Conservation (phyloP, 2,113 vertebrate genomes). For the Limanda limanda region DNA sequence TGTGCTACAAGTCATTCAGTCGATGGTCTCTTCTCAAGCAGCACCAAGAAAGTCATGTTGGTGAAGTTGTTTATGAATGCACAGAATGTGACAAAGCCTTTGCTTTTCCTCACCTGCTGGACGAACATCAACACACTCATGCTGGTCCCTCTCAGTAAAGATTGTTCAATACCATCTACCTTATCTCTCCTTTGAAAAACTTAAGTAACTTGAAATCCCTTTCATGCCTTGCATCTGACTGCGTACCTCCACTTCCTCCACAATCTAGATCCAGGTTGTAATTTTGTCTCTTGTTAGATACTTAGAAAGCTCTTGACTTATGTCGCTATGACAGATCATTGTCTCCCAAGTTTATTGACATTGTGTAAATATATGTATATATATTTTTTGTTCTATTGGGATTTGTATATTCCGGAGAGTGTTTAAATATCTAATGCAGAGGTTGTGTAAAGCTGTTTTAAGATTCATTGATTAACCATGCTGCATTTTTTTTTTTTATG, state of each 20-base stretch:
- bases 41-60: constrained; percentile 84
- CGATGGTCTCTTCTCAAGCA: constrained; percentile 65
- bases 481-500: constrained; percentile 17
- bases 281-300: constrained; percentile 16
- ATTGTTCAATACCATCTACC: constrained; percentile 2
- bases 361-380: constrained; percentile 27
- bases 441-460: constrained; percentile 18
- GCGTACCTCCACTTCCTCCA: constrained; percentile 22
- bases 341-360: constrained; percentile 7
- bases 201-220: constrained; percentile 37
- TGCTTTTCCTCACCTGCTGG: constrained; percentile 82
- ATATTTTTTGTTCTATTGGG: constrained; percentile 28
- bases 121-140: constrained; percentile 81
- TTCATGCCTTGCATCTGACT: constrained; percentile 45
- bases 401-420: constrained; percentile 50
- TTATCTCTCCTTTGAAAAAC: constrained; percentile 6
- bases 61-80: constrained; percentile 85
- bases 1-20: constrained; percentile 84
- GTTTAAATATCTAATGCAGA: constrained; percentile 43
- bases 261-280: constrained; percentile 3
- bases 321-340: neutral
- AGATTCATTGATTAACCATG: constrained; percentile 13
- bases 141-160: constrained; percentile 39
- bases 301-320: neutral
- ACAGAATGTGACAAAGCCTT: constrained; percentile 86